Evolutionary conservation across 2,797 vertebrate species (phyloP), one percentile per base, ranked within the genome.

Genomic region (Schizopygopsis pylzovi): DNA sequence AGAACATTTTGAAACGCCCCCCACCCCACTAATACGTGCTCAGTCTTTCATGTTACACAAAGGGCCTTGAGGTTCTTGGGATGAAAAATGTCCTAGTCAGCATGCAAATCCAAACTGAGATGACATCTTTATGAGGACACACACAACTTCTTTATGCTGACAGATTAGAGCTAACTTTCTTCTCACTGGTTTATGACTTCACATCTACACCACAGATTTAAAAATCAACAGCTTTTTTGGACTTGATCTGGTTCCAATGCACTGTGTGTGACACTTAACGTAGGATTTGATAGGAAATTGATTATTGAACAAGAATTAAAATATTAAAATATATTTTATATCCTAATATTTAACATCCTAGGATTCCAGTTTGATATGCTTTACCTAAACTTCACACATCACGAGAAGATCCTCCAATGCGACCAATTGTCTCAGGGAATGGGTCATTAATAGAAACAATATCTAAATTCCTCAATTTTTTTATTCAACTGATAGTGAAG

Each of bases 31-130:
- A 75, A 87, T 87, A 85, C 43, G 41, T 37, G 39, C 78, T 72
- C 41, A 39, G 67, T 39, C 67, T 86, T 86, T 87, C 70, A 87
- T 75, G 78, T 86, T 82, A 52, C 84, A 79, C 45, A 39, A 68
- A 28, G 63, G 28, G 49, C 71, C 79, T 61, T 6, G 1, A 87
- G 78, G 43, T 73, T 85, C 22, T 77, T 63, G 4, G 73, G 41
- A 79, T 87, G 70, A 75, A 84, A 87, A 77, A 71, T 25, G 72
- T 82, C 67, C 70, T 52, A 61, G 76, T 68, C 82, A 82, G 78
- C 81, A 86, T 73, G 56, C 56, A 72, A 72, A 83, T 76, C 22
- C 41, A 67, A 39, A 72, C 73, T 75, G 28, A 85, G 54, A 81
- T 67, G 72, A 83, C n/a, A 83, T 72, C 47, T 65, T 72, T 15